Evolutionary conservation across 2,888 invertebrate species (phyloP).

Genomic region (Tenthredo mesomela): DNA sequence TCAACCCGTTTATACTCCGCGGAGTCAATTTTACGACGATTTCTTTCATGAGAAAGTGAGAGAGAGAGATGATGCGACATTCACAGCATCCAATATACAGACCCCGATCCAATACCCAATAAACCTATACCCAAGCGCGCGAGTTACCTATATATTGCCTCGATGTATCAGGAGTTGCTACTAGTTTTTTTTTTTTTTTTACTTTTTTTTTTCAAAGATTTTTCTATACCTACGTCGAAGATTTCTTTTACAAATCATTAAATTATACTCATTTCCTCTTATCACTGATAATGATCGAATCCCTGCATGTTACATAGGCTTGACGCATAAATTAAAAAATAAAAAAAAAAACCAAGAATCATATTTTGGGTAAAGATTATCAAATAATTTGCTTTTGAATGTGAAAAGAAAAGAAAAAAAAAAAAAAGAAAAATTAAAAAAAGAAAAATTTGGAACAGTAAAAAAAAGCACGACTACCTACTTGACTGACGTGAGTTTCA

Average conservation of each 20-base stretch:
- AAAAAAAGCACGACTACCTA: not conserved
- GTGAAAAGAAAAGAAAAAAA: not conserved
- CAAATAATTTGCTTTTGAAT: not conserved
- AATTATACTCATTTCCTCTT: not conserved
- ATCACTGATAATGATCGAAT: too few relatives aligned
- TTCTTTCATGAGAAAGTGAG: not conserved
- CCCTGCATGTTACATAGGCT: too few relatives aligned
- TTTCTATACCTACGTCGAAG: not conserved
- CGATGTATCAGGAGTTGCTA: not conserved
- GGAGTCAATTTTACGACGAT: not conserved
- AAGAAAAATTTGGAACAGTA: not conserved
- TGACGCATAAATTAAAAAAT: too few relatives aligned
- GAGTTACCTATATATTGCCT: not conserved
- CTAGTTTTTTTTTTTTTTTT: not conserved
- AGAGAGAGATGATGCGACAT: not conserved
- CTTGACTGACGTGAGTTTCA: not conserved
- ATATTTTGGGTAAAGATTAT: not conserved
- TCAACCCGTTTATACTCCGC: not conserved
- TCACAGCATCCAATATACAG: not conserved
- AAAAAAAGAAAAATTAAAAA: not conserved
- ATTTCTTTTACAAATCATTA: not conserved
- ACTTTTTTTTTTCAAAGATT: not conserved
- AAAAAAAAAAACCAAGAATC: too few relatives aligned
- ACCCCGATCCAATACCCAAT: conserved; percentile 2
- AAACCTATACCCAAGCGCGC: not conserved